Base-by-base conservation (phyloP, 2,113 vertebrate genomes). In the Thinocorus orbignyianus region DNA sequence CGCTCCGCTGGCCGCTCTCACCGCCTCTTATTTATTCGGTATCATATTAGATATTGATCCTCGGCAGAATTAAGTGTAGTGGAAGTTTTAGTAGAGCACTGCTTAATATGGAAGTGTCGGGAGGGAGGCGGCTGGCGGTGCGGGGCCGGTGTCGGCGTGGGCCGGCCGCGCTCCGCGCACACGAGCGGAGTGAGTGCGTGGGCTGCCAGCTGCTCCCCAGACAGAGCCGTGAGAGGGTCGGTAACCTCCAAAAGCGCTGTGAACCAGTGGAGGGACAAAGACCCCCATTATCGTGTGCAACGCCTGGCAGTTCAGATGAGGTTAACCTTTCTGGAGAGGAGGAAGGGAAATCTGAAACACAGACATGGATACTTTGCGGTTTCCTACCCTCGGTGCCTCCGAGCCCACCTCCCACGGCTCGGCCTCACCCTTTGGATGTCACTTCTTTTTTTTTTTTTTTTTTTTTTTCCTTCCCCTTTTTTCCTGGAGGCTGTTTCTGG, bases 41-140 rank as follows among this genome's bases (percentile, higher is more conserved):
- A 98, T 98, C 98, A 98, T 98, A 98, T 98, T 98, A 98, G 97
- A 97, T 98, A 98, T 98, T 98, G 98, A 98, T 98, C 97, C 96
- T 44, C 57, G 74, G 97, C 87, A 97, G 97, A 98, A 98, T 98
- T 98, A 98, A 98, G 97, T 98, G 98, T 81, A 95, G 97, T 96
- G 98, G 97, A 96, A 97, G 97, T 97, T 96, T 98, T 94, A 96
- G 95, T 80, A 84, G 93, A 93, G 88, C 69, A 72, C 88, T 92
- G 83, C 93, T 97, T 94, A 81, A 46, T 72, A 94, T 9, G 87
- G 68, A 80, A 44, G 62, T 11, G 72, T 81, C 54, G 44, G 65
- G 78, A 61, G 60, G 69, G 48, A 65, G 46, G 69, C 11, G 23
- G 14, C 44, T 2, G 81, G 72, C 81, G 44, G 72, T 0, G 64